Base-by-base conservation (phyloP, 1,140 invertebrate genomes). In the Triops cancriformis region DNA sequence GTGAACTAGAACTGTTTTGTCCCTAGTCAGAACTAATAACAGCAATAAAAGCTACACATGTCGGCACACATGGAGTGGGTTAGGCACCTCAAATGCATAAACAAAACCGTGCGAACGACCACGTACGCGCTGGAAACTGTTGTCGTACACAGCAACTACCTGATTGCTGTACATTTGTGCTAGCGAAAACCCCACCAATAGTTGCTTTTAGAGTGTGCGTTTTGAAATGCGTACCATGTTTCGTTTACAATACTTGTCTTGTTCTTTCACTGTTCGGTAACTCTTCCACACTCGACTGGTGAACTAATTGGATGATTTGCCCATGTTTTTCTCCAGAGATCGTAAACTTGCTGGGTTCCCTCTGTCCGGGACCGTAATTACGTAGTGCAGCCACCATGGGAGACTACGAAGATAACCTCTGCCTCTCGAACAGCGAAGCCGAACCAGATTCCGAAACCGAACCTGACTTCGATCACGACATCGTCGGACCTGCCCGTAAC, bases 361-460 rank as follows among this genome's bases (percentile, higher is more conserved):
- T n/a, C 64, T 45, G 28, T 9, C 14, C 42, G 26, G 42, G 45
- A 9, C 41, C 41, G n/a, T 18, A n/a, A 27, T 42, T 75, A 42
- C 12, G 18, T 42, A 75, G 74, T 45, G 28, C 75, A 43, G 31
- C 31, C 31, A 64, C 51, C 51, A 76, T 76, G 75, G 43, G 42
- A 43, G 77, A 78, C 74, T 78, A 78, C 77, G 77, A 78, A 43
- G 77, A 78, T 45, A 41, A 28, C 42, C 74, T 73, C 73, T 78
- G 42, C 26, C 77, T 78, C 31, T 78, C 77, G 64, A 78, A 73
- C 73, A 78, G 77, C 28, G 77, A 78, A 73, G 77, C 77, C 9
- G 77, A 78, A 74, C 73, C 73, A 27, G 77, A 78, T 74, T 78
- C 77, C 64, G 77, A 78, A 45, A 73, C 73, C 18, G 77, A 78